Base-by-base conservation (phyloP, 2,113 vertebrate genomes). In the Pseudorasbora parva region DNA sequence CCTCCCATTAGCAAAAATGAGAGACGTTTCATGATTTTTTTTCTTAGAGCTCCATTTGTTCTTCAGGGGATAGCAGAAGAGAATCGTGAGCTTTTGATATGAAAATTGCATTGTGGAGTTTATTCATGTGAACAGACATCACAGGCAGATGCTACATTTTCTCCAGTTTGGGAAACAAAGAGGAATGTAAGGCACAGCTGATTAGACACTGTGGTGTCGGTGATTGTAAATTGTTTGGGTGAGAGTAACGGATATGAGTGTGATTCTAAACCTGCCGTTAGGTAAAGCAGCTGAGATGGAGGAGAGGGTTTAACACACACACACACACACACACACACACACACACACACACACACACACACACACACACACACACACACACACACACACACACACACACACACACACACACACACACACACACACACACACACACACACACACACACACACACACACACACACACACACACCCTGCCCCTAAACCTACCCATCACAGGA, bases 21-120 rank as follows among this genome's bases (percentile, higher is more conserved):
- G 54, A 57, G 74, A 59, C 51, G 5, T 78, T 78, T 78, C 56
- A 60, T 78, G 8, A 33, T 33, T 33, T 33, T 60, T 60, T 15
- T 78, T 37, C 37, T 78, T 21, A 43, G 33, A 60, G 51, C 56
- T 56, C 9, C 9, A 25, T 33, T 78, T 15, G 37, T 45, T 78
- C 75, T 60, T 43, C 56, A 78, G 56, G 75, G 74, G 56, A 19
- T 10, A 41, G 21, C 57, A 56, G 21, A 60, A 56, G 21, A 27
- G 56, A 78, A 19, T 78, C 41, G 5, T 25, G 7, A 25, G 56
- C 33, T 59, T 59, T 77, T 77, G 30, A 59, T 5, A 43, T 59
- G 75, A 43, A 59, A 59, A 77, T 57, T 37, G 75, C 14, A 5
- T 10, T 37, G 33, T 60, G 37, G n/a, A 60, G 11, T 43, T 41